A percentile compares a stretch with the other conserved stretches of the same genome.
These are phyloP conservation scores for Agrotis clavis DNA, from an alignment of 2,888 invertebrate species.

Conservation along the genomic window DNA sequence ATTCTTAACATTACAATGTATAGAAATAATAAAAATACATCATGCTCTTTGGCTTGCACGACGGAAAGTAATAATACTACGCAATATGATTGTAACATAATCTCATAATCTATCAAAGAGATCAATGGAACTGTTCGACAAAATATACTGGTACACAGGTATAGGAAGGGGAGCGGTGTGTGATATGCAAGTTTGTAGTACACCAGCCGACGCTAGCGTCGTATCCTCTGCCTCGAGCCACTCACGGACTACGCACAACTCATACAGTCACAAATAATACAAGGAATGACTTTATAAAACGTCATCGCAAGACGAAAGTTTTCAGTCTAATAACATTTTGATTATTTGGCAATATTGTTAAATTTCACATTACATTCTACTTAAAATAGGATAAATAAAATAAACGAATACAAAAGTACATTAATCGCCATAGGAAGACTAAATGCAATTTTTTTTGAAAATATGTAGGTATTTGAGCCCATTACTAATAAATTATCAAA, in stretches of 20 bases:
- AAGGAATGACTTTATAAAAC: constrained; percentile 72
- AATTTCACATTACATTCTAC: constrained; percentile 73
- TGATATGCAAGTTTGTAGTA: constrained; percentile 85
- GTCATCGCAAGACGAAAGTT: constrained; percentile 76
- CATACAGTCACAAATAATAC: constrained; percentile 67
- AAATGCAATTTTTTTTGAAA: constrained; percentile 79
- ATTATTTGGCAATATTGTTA: constrained; percentile 91
- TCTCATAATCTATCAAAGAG: constrained; percentile 86
- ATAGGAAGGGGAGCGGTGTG: constrained; percentile 73
- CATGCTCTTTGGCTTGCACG: constrained; percentile 91
- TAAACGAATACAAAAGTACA: constrained; percentile 78
- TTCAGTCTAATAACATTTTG: constrained; percentile 90
- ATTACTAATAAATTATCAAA: constrained; percentile 68
- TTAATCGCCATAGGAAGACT: constrained; percentile 87
- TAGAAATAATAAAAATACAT: constrained; percentile 90
- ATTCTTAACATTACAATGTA: constrained; percentile 86
- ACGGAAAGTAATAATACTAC: constrained; percentile 85
- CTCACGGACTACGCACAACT: constrained; percentile 51
- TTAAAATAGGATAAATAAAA: constrained; percentile 80
- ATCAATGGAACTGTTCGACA: constrained; percentile 85
- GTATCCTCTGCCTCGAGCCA: constrained; percentile 74
- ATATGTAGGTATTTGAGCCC: constrained; percentile 78
- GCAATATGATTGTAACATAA: constrained; percentile 79
- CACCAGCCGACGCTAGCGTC: constrained; percentile 62
- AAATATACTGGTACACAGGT: constrained; percentile 67